Evolutionary conservation across 2,797 vertebrate species (phyloP), one percentile per base, ranked within the genome.

Genomic region (Alectoris magna): DNA sequence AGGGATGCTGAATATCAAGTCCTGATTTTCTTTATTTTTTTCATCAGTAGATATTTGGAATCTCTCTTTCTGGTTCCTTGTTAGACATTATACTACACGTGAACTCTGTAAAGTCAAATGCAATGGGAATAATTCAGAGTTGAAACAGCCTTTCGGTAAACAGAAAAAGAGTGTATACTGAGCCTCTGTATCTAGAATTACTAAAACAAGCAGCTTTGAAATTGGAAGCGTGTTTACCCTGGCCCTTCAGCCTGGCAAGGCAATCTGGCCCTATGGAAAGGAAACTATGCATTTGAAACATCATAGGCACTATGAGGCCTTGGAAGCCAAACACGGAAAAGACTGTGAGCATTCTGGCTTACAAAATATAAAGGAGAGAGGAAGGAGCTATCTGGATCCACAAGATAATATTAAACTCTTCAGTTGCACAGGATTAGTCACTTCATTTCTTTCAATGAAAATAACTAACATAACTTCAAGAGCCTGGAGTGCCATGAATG

Each of bases 181-280:
- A 92, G 80, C 24, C 63, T 89, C 44, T 81, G 59, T 64, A 44
- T 63, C 59, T 81, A 22, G 39, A 95, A 91, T 81, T 92, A 96
- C 76, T 56, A 73, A 91, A 92, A 73, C 81, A 94, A 93, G 83
- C 60, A 89, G 59, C 79, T 88, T 88, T 73, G 84, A 95, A 95
- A 94, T 64, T 91, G 79, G 88, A 82, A 91, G 75, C 84, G 36
- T 85, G 36, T 88, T 96, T 94, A 94, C 56, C 67, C 67, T 91
- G 56, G 73, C 63, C 73, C 46, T 74, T 85, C 75, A 89, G 43
- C 24, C 66, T 91, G 69, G 82, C 84, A 91, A 64, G 77, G 17
- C 23, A 81, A 31, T 51, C 69, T 75, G 81, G 63, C 24, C 67
- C 63, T 26, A 29, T 49, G 66, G 84, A 91, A 85, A 46, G 51